Conservation (phyloP, 2,888 invertebrate genomes). For the Phorcus lineatus region DNA sequence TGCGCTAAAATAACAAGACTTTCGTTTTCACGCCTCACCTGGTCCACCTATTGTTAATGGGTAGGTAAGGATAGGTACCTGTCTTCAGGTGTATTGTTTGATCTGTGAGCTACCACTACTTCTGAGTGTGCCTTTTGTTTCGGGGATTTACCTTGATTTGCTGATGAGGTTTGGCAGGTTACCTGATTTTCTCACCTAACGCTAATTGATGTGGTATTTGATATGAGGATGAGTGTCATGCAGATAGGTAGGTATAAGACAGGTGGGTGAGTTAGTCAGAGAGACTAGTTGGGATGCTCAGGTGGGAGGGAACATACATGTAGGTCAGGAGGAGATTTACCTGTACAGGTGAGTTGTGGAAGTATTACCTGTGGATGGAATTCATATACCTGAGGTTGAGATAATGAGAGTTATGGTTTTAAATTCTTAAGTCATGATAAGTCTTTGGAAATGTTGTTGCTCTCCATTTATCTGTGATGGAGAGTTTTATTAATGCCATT, state of each 20-base stretch:
- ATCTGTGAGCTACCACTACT: neutral
- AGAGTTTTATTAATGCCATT: no score
- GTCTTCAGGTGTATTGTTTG: neutral
- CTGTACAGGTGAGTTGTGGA: no score
- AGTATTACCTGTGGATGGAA: no score
- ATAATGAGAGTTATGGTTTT: no score
- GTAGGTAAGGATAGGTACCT: neutral
- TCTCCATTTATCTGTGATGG: no score
- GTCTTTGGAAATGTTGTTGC: no score
- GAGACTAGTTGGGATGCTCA: no score
- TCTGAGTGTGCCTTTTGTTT: neutral
- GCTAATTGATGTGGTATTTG: constrained; percentile 19
- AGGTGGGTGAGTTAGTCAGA: neutral
- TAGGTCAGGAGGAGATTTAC: no score
- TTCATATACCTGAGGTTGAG: no score
- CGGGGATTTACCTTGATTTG: neutral
- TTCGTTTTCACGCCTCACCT: constrained; percentile 9
- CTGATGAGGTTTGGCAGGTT: constrained; percentile 15
- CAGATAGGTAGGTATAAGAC: constrained; percentile 3
- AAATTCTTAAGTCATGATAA: no score
- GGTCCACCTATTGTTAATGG: neutral
- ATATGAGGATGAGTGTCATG: constrained; percentile 20
- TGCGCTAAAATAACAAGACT: constrained; percentile 10
- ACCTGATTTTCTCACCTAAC: constrained; percentile 22
- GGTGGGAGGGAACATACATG: no score